Conservation (phyloP, 2,888 invertebrate species). For the Eilema sororculum region DNA sequence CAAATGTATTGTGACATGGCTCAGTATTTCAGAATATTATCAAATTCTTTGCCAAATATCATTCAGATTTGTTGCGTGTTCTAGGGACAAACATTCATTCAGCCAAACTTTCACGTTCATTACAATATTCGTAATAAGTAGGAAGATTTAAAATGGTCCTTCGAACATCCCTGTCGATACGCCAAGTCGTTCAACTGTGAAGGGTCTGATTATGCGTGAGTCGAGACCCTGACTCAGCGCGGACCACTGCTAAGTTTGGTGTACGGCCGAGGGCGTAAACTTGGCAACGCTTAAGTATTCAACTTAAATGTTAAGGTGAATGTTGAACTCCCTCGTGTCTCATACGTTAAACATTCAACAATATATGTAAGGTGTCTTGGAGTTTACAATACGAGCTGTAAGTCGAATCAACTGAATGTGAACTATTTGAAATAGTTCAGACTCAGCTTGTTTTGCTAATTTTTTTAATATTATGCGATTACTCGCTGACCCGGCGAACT, state of each 20-base stretch:
- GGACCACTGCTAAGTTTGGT: not conserved
- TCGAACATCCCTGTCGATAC: not conserved
- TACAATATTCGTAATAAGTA: no score
- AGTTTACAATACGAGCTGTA: not conserved
- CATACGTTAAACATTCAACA: not conserved
- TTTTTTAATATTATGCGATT: no score
- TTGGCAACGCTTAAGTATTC: slow-evolving; percentile 6
- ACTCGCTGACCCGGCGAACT: no score
- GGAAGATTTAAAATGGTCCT: not conserved
- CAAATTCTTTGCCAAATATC: no score
- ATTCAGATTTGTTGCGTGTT: no score
- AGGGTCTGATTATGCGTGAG: slow-evolving; percentile 16
- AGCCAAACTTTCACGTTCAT: no score
- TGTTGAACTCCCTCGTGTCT: not conserved
- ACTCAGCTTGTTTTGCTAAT: no score
- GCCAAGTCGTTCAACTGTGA: not conserved
- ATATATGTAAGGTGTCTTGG: no score
- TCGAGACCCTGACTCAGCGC: slow-evolving; percentile 9
- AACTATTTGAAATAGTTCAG: not conserved
- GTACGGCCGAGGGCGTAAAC: no score
- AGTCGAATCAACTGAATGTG: not conserved
- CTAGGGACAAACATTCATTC: not conserved
- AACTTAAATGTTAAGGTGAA: slow-evolving; percentile 14
- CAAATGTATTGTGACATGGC: no score
- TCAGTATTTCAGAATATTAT: no score